A percentile compares a stretch with the other conserved stretches of the same genome.
Evolutionary conservation across 1,140 invertebrate genomes (phyloP).

Genomic region (Brachionus asplanchnoidis): DNA sequence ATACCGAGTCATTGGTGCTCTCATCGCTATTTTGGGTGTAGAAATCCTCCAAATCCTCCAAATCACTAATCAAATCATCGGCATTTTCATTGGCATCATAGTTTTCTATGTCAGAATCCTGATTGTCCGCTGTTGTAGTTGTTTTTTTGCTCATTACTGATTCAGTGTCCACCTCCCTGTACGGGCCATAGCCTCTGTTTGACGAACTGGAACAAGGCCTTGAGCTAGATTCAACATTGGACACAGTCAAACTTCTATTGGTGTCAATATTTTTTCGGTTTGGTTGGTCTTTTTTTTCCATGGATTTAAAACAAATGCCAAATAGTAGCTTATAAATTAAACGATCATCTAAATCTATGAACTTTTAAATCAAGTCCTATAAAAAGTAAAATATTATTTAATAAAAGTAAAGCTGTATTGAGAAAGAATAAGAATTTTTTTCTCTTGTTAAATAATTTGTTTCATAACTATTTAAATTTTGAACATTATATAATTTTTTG

Average conservation of each 20-base stretch:
- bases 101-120: not conserved
- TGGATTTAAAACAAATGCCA: not conserved
- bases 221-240: not conserved
- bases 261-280: not conserved
- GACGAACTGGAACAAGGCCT: not conserved
- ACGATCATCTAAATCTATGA: not conserved
- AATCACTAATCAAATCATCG: not conserved
- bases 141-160: conserved; percentile 30
- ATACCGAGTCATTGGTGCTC: not conserved
- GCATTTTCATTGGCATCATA: not conserved
- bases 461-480: conserved; percentile 41
- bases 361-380: not conserved
- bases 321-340: not conserved
- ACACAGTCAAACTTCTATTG: not conserved
- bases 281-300: not conserved
- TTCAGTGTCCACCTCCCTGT: conserved; percentile 15
- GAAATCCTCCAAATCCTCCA: not conserved
- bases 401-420: not conserved
- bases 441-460: conserved; percentile 3
- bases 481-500: conserved; percentile 37
- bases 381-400: not conserved
- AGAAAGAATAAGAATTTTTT: not conserved
- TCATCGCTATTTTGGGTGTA: not conserved
- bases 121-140: not conserved
- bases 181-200: not conserved